Evolutionary conservation across 2,113 vertebrate genomes (phyloP).

Genomic region (Mesitornis unicolor): DNA sequence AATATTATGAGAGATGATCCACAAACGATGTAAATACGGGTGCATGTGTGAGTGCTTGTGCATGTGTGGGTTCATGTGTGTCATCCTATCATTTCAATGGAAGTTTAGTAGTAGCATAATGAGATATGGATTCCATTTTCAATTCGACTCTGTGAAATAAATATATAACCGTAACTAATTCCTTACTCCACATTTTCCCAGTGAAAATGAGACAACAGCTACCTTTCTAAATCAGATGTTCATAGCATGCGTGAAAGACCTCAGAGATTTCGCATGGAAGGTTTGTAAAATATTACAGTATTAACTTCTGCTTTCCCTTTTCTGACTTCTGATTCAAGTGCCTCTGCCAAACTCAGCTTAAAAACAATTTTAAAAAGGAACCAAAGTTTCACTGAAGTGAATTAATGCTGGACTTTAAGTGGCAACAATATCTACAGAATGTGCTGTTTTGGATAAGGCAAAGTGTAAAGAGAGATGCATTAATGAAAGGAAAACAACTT

Average conservation of each 20-base stretch:
- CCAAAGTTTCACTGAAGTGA: not conserved
- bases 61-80: fast-evolving
- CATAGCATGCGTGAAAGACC: not conserved
- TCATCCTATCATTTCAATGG: not conserved
- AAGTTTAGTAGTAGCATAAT: not conserved
- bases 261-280: not conserved
- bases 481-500: conserved; percentile 62
- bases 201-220: not conserved
- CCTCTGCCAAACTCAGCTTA: not conserved
- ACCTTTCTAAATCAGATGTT: not conserved
- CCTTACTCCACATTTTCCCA: not conserved
- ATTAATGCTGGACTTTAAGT: conserved; percentile 32
- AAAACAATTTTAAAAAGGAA: not conserved
- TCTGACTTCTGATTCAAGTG: not conserved
- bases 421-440: conserved; percentile 2
- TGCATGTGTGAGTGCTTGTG: not conserved
- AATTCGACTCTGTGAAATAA: not conserved
- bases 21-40: fast-evolving
- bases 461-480: conserved; percentile 11
- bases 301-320: not conserved
- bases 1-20: not conserved
- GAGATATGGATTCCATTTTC: not conserved
- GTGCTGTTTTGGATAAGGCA: conserved; percentile 41
- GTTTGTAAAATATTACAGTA: not conserved
- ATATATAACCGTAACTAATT: not conserved